Evolutionary conservation across 2,797 vertebrate species (phyloP).

Genomic region (Fringilla coelebs): DNA sequence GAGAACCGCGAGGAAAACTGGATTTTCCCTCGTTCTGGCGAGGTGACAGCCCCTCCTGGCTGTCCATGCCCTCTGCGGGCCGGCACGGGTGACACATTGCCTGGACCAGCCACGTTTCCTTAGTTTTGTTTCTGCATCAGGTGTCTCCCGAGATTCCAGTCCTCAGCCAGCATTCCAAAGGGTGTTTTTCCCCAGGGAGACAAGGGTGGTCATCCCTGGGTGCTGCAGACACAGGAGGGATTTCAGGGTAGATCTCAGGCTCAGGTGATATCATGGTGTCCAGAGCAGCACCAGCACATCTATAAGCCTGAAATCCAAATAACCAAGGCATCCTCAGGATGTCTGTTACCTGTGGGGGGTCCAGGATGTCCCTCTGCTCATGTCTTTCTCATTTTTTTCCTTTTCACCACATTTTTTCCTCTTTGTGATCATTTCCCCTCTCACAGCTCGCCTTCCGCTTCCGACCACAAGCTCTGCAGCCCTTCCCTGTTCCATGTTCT

Average conservation of each 20-base stretch:
- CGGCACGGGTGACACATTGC: rapidly evolving
- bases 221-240: rapidly evolving
- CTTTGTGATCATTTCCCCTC: background rate
- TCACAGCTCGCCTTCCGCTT: rapidly evolving
- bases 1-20: too few species aligned
- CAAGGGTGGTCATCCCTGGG: rapidly evolving
- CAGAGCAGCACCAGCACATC: background rate
- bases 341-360: rapidly evolving
- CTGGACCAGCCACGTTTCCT: rapidly evolving
- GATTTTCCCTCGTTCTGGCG: rapidly evolving
- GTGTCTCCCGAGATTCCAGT: background rate
- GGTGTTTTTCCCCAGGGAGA: background rate
- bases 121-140: rapidly evolving
- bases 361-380: rapidly evolving
- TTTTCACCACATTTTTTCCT: background rate
- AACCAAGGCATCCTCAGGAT: rapidly evolving
- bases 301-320: background rate
- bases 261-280: too few species aligned
- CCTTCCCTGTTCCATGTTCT: rapidly evolving
- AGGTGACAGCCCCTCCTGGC: rapidly evolving
- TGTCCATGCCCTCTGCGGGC: background rate
- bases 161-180: rapidly evolving
- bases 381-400: background rate
- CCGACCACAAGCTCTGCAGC: rapidly evolving
- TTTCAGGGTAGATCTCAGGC: background rate